Base-by-base conservation (phyloP, 1,140 invertebrate species). In the Caenorhabditis tropicalis region DNA sequence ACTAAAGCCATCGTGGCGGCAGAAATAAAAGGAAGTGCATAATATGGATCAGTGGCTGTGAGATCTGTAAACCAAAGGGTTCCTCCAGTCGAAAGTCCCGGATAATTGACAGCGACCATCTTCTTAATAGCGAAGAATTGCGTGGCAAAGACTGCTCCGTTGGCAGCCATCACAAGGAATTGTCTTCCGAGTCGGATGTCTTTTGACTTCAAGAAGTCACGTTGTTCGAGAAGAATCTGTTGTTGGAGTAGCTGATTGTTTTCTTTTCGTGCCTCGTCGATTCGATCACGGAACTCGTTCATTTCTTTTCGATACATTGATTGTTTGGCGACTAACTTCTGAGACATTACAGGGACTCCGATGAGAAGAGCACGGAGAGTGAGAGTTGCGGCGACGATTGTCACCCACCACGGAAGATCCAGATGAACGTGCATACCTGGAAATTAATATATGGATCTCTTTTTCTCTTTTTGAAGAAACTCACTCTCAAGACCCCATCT, bases 41-140 rank as follows among this genome's bases (percentile, higher is more conserved):
- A 98, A 91, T 94, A 96, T 15, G 96, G 96, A 93, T 99, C 98
- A 33, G 94, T 92, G 10, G 96, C 87, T 5, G 96, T 96, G 16
- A 99, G 93, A 93, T 99, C 96, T 0, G 93, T 93, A 91, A 99
- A 97, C 97, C 97, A 99, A 79, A 93, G 94, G 0, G 96, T 84
- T 4, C 98, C 98, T n/a, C 97, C 97, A 27, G 93, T 92, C 85
- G 94, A 94, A 93, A 99, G 93, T 91, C 95, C 86, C 9, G 86
- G 86, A 46, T 87, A 87, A 49, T 85, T 85, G 24, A 85, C 85
- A 46, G 70, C 56, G 27, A 83, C 81, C 90, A 90, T 87, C 48
- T 86, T 85, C 36, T 83, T 87, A 33, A 90, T 85, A n/a, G 89
- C 90, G 81, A 91, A 91, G 84, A 90, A 90, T 53, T 91, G 87